Base-by-base conservation (phyloP, 2,797 vertebrate genomes). In the Steatocranus sp. region DNA sequence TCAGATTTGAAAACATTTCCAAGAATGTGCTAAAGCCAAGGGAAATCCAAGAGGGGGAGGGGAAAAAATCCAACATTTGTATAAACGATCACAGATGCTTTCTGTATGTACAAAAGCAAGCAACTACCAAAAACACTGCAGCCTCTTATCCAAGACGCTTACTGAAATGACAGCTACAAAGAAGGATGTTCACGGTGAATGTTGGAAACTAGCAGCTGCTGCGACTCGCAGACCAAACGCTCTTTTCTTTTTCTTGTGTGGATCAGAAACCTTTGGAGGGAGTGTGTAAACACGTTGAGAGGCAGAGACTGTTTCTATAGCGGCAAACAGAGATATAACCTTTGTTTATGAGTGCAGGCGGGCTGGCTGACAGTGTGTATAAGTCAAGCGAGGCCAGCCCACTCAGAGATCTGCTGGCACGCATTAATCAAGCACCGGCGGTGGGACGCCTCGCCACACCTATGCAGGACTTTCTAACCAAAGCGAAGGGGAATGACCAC, bases 281-380 rank as follows among this genome's bases (percentile, higher is more conserved):
- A 9, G 76, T 49, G 87, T 81, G 81, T 81, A 83, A 84, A 88
- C 87, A 82, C 61, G 81, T 87, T 48, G 78, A 41, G 73, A 88
- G 74, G 85, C 87, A 83, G 85, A 75, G 36, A 32, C 23, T 86
- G 89, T 76, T 46, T 10, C 58, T 79, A 87, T 10, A 10, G 83
- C 84, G 77, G 80, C 63, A 8, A 91, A 92, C 87, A 89, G 86
- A 88, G 87, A 92, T 91, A 90, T 89, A 93, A 92, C 88, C 83
- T 87, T 90, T 88, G 91, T 95, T 95, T 94, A 95, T 89, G 94
- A 91, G 93, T 53, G 83, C 89, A 90, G 87, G 90, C 79, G 58
- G 58, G 54, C 75, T 50, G 34, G 56, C 88, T 92, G 93, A 95
- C 94, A 94, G 91, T 30, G 89, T 84, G 89, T 92, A 82, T 94